Conservation (phyloP, 1,140 invertebrate species). For the Drosophila gunungcola region DNA sequence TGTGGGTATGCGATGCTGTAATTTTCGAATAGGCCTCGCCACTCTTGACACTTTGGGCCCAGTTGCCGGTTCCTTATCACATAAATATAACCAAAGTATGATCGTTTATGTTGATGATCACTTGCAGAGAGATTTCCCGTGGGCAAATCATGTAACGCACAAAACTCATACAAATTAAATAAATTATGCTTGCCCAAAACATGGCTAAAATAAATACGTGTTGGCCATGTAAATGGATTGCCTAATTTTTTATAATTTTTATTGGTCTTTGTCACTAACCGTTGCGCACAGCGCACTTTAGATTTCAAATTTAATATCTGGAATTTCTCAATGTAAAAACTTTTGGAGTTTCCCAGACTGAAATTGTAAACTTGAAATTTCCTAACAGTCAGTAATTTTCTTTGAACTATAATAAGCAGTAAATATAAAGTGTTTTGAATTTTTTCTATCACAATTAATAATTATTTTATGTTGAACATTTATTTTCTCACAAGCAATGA, state of each 20-base stretch:
- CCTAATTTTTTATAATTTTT: constrained; percentile 25
- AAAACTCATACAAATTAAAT: constrained; percentile 27
- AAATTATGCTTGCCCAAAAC: constrained; percentile 34
- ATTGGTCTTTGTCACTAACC: constrained; percentile 5
- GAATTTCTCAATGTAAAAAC: constrained; percentile 23
- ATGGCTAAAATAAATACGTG: constrained; percentile 29
- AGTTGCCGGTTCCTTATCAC: constrained; percentile 50
- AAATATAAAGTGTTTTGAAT: neutral
- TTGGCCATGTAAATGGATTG: constrained; percentile 26
- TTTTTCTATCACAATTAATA: neutral
- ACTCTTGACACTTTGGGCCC: constrained; percentile 53
- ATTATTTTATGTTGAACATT: neutral
- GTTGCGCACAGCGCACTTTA: constrained; percentile 23
- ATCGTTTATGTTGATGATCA: constrained; percentile 16
- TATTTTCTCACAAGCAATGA: neutral
- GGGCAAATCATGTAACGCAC: constrained; percentile 24
- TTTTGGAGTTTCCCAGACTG: constrained; percentile 7
- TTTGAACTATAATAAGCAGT: neutral
- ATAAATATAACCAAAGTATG: constrained; percentile 25
- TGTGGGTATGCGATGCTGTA: constrained; percentile 56
- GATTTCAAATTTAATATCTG: constrained; percentile 36
- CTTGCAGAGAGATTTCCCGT: constrained; percentile 6
- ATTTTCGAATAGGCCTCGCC: constrained; percentile 46
- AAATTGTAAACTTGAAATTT: neutral
- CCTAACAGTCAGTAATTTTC: neutral